Percentiles rank a stretch among this genome's conserved stretches.
phyloP scores from a whole-genome alignment of 2,888 invertebrate genomes.

The Amorpha juglandis region DNA sequence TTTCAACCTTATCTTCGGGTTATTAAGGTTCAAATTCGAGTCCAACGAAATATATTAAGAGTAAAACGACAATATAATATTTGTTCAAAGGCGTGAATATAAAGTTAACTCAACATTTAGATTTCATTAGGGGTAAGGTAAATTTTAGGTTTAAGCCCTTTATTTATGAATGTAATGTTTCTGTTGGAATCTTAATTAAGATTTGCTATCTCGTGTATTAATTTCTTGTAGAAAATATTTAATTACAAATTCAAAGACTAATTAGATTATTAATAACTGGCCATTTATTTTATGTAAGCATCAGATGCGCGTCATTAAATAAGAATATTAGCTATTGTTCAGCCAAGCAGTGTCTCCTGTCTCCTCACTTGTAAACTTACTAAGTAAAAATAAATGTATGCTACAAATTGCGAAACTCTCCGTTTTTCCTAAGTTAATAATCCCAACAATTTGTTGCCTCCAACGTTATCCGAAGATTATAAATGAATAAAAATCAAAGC shows the following conservation, averaged over 20 bases:
- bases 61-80: conserved; percentile 14
- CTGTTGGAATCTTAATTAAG: conserved; percentile 38
- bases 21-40: not conserved
- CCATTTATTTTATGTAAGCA: not conserved
- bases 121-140: conserved; percentile 35
- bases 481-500: too few species aligned
- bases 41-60: not conserved
- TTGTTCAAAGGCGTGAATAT: conserved; percentile 28
- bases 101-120: conserved; percentile 33
- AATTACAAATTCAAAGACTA: not conserved
- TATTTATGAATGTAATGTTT: conserved; percentile 35
- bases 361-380: too few species aligned
- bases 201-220: conserved; percentile 3
- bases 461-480: too few species aligned
- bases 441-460: too few species aligned
- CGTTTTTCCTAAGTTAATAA: too few species aligned
- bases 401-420: too few species aligned
- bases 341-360: too few species aligned
- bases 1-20: not conserved
- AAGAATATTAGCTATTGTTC: too few species aligned
- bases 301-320: not conserved
- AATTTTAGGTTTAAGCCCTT: conserved; percentile 29
- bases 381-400: too few species aligned
- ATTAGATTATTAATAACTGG: not conserved
- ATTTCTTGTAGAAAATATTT: not conserved